Base-by-base conservation (phyloP, 2,888 invertebrate species). In the Drosophila ustulata region DNA sequence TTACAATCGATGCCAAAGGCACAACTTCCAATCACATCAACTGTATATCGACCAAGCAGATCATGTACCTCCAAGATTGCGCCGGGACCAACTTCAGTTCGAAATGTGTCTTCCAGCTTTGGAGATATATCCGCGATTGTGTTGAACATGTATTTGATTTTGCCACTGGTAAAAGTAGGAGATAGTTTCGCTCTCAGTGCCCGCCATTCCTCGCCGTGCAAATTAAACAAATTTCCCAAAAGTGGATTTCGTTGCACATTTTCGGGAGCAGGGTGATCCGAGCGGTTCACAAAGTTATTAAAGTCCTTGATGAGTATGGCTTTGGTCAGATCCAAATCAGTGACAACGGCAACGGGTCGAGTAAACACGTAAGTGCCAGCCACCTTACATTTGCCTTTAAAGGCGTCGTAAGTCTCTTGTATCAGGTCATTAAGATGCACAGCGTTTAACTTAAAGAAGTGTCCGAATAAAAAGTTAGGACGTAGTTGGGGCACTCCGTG, bases 81-180 rank as follows among this genome's bases (percentile, higher is more conserved):
- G 0, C 73, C 76, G 3, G 28, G 25, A 0, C 55, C 41, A 3
- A 68, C 55, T 0, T 58, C 43, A 0, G 7, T 7, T 3, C 53
- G 18, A 3, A 88, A 73, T 3, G 80, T 68, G 3, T 34, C 5
- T 0, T 78, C 58, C 18, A 90, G 63, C 37, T 88, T 71, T 4
- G 77, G 58, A 0, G 90, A 89, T 37, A 93, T 92, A 0, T 78
- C 71, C 0, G 84, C 66, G 6, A 93, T 75, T 0, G 91, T 90
- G 5, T 86, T 82, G 57, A 93, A 93, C 93, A 93, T 93, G 9
- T 84, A 88, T 68, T 93, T 93, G 87, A 94, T 93, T 80, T 93
- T 93, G 1, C 93, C 93, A 0, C 93, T 92, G 0, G 93, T 93
- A 63, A 94, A 94, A 0, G 93, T 93, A 1, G 93, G 93, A 3